phyloP scores from a whole-genome alignment of 2,888 invertebrate species.

The Oscheius sp. region DNA sequence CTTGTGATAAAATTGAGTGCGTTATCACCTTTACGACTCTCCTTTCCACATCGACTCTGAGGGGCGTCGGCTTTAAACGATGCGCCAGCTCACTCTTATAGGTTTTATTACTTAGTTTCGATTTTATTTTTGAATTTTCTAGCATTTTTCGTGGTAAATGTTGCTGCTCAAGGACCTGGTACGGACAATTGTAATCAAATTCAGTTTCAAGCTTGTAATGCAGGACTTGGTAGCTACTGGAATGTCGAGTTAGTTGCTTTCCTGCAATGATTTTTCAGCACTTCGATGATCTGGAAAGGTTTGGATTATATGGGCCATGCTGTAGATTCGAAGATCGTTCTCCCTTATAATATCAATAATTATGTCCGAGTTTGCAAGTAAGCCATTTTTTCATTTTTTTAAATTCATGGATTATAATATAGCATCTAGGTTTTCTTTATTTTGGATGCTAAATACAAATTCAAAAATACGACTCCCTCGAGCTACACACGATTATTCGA shows the following conservation, averaged over 20 bases:
- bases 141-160: background rate
- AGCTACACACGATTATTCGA: too few relatives aligned
- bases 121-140: background rate
- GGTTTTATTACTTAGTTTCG: slow-evolving; percentile 10
- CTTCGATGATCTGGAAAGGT: slow-evolving; percentile 29
- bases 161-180: slow-evolving; percentile 21
- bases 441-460: too few relatives aligned
- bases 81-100: slow-evolving; percentile 9
- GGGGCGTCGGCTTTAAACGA: background rate
- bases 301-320: slow-evolving; percentile 32
- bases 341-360: slow-evolving; percentile 42
- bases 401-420: too few relatives aligned
- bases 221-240: slow-evolving; percentile 38
- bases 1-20: too few relatives aligned
- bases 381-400: too few relatives aligned
- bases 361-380: slow-evolving; percentile 50
- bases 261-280: background rate
- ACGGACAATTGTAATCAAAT: slow-evolving; percentile 37
- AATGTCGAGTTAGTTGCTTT: slow-evolving; percentile 35
- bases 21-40: slow-evolving; percentile 29
- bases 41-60: slow-evolving; percentile 12
- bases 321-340: slow-evolving; percentile 35
- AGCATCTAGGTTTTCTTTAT: too few relatives aligned
- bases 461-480: too few relatives aligned
- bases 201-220: slow-evolving; percentile 36